phyloP scores from a whole-genome alignment of 2,113 vertebrate species.

The Neodontobutis hainanensis region DNA sequence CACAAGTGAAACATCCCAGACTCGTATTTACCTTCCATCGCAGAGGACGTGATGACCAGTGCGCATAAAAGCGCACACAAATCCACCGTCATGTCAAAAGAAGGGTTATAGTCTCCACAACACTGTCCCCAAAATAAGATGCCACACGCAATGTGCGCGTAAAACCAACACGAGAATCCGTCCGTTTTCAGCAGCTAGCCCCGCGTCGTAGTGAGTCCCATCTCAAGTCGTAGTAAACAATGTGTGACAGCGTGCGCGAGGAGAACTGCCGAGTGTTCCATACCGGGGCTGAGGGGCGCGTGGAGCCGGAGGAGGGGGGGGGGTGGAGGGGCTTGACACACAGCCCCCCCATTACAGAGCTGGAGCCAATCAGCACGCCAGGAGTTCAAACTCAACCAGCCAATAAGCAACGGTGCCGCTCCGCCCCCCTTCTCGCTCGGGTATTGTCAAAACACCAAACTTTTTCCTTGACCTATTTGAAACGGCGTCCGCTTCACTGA shows the following conservation, averaged over 20 bases:
- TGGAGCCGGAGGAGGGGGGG: conserved; percentile 7
- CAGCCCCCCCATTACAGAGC: conserved; percentile 58
- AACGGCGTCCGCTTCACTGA: conserved; percentile 49
- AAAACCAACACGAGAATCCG: conserved; percentile 60
- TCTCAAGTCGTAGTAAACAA: conserved; percentile 81
- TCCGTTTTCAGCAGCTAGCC: conserved; percentile 72
- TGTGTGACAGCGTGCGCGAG: conserved; percentile 71
- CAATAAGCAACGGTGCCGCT: conserved; percentile 65
- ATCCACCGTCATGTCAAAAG: conserved; percentile 80
- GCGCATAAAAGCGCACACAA: conserved; percentile 77
- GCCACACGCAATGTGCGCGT: conserved; percentile 71
- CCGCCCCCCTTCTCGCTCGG: conserved; percentile 55
- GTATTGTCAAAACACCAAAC: conserved; percentile 79
- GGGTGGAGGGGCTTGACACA: conserved; percentile 39
- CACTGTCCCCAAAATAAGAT: conserved; percentile 58
- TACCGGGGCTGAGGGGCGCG: conserved; percentile 37
- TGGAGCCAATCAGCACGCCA: conserved; percentile 69
- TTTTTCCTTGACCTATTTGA: conserved; percentile 76
- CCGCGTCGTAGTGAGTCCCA: conserved; percentile 75
- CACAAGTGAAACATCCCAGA: conserved; percentile 22
- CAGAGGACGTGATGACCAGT: conserved; percentile 75
- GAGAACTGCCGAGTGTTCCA: conserved; percentile 47
- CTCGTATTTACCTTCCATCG: conserved; percentile 81
- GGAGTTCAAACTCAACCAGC: conserved; percentile 63
- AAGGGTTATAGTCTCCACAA: conserved; percentile 67